Evolutionary conservation across 2,888 invertebrate species (phyloP).

Genomic region (Sesamia inferens): DNA sequence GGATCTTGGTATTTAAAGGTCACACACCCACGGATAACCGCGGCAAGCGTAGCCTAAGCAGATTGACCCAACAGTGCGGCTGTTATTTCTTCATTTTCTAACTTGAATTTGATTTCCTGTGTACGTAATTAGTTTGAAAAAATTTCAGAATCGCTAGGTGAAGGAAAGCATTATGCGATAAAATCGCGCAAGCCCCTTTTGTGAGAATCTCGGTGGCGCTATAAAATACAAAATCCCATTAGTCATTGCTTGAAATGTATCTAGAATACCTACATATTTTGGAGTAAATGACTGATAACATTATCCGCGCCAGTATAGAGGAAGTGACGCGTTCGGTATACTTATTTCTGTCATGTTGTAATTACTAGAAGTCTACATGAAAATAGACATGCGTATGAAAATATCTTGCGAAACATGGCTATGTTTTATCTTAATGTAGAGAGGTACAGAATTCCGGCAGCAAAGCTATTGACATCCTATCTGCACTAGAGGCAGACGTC

Average conservation of each 20-base stretch:
- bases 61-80: too few species aligned
- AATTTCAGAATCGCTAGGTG: not conserved
- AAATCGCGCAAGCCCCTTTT: not conserved
- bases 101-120: not conserved
- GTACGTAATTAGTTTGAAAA: not conserved
- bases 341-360: slow-evolving; percentile 20
- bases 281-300: slow-evolving; percentile 23
- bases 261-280: slow-evolving; percentile 16
- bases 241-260: slow-evolving; percentile 5
- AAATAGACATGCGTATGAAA: not conserved
- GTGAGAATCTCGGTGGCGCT: not conserved
- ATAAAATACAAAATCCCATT: not conserved
- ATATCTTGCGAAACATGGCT: not conserved
- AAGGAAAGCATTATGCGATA: not conserved
- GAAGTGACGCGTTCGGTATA: slow-evolving; percentile 14
- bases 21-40: too few species aligned
- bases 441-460: not conserved
- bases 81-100: too few species aligned
- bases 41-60: too few species aligned
- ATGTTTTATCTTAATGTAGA: not conserved
- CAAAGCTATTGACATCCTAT: too few species aligned
- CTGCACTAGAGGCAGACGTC: not conserved
- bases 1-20: too few species aligned
- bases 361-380: not conserved
- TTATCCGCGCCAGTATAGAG: slow-evolving; percentile 13